These are phyloP conservation scores for Ascaphus truei DNA, from an alignment of 2,113 vertebrate species.

Conservation along the genomic window DNA sequence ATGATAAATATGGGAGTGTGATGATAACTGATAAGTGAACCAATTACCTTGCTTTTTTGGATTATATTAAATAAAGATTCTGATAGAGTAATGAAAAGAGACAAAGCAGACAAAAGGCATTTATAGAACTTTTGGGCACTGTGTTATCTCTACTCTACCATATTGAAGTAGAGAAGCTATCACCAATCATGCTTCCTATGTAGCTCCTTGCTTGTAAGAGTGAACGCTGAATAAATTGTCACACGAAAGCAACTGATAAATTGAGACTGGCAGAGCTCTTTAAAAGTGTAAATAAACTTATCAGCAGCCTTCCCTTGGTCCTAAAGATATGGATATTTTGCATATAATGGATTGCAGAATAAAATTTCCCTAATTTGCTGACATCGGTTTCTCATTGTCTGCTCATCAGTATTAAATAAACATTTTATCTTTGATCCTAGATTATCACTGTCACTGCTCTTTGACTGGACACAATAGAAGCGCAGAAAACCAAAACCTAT, in stretches of 20 bases:
- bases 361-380: slow-evolving; percentile 45
- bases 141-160: slow-evolving; percentile 81
- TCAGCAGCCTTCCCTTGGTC: slow-evolving; percentile 49
- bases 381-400: slow-evolving; percentile 48
- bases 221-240: slow-evolving; percentile 82
- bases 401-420: slow-evolving; percentile 42
- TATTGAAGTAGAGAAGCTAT: slow-evolving; percentile 81
- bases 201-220: slow-evolving; percentile 74
- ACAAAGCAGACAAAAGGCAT: slow-evolving; percentile 77
- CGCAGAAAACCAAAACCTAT: slow-evolving; percentile 5
- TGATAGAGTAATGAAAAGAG: slow-evolving; percentile 82
- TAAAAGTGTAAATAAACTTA: slow-evolving; percentile 73
- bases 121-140: slow-evolving; percentile 73
- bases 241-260: slow-evolving; percentile 79
- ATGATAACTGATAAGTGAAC: slow-evolving; percentile 82
- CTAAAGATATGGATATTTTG: slow-evolving; percentile 50
- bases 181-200: slow-evolving; percentile 76
- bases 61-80: slow-evolving; percentile 85
- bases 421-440: slow-evolving; percentile 32
- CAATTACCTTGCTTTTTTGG: slow-evolving; percentile 81
- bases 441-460: slow-evolving; percentile 27
- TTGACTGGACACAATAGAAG: slow-evolving; percentile 17
- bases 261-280: slow-evolving; percentile 73
- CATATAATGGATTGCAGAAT: slow-evolving; percentile 42
- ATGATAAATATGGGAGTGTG: slow-evolving; percentile 71